Percentiles rank a stretch among this genome's conserved stretches.
Evolutionary conservation across 2,113 vertebrate genomes (phyloP).

Genomic region (Hystrix brachyura): DNA sequence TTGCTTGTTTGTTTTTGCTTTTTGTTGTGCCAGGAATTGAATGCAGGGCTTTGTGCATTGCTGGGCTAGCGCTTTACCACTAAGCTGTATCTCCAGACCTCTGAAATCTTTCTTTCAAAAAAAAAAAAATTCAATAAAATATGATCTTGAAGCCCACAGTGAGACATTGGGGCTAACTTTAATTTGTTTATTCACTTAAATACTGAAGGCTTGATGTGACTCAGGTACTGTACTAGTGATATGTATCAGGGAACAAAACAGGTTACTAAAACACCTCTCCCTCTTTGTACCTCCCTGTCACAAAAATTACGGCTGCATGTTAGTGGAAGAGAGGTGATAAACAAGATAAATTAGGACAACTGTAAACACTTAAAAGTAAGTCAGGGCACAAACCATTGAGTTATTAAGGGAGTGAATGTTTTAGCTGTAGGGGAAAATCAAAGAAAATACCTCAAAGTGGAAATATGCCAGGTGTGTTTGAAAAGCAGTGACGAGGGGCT

Average conservation of each 20-base stretch:
- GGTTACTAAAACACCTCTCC: not conserved
- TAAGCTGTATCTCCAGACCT: not conserved
- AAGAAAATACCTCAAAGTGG: not conserved
- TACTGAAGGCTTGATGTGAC: not conserved
- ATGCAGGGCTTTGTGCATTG: not conserved
- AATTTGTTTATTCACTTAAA: constrained; percentile 30
- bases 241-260: not conserved
- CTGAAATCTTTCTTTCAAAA: not conserved
- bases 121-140: not conserved
- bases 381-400: not conserved
- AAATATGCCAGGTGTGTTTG: not conserved
- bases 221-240: not conserved
- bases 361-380: not conserved
- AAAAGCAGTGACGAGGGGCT: not conserved
- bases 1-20: not conserved
- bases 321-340: not conserved
- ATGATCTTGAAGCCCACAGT: not conserved
- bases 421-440: not conserved
- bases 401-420: not conserved
- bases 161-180: not conserved
- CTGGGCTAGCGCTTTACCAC: not conserved
- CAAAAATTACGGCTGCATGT: not conserved
- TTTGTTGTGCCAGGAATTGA: not conserved
- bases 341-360: constrained; percentile 1
- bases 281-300: not conserved